Conservation (phyloP, 2,797 vertebrate genomes). For the Sebastes ruberrimus region DNA sequence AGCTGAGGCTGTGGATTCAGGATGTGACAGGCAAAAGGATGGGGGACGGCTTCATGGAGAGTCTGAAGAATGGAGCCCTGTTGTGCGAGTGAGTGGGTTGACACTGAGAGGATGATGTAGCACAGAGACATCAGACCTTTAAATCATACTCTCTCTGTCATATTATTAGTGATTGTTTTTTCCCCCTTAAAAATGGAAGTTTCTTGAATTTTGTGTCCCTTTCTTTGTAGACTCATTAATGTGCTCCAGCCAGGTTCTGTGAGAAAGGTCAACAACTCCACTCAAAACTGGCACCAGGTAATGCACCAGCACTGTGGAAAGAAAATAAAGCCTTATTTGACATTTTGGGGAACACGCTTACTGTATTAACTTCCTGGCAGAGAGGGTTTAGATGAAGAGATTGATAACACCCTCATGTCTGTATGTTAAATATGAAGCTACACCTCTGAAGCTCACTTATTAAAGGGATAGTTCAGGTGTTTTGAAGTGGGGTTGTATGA, state of each 20-base stretch:
- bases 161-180: no score
- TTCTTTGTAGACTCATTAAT: constrained; percentile 90
- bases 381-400: background rate
- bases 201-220: background rate
- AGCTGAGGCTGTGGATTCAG: constrained; percentile 91
- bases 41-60: constrained; percentile 91
- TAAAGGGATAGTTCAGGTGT: no score
- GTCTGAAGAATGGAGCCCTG: constrained; percentile 91
- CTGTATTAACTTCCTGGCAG: background rate
- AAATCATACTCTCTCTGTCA: background rate
- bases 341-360: background rate
- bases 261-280: constrained; percentile 89
- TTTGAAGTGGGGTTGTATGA: no score
- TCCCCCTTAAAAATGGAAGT: background rate
- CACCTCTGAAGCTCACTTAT: no score
- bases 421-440: no score
- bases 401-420: background rate
- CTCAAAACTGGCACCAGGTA: constrained; percentile 94
- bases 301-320: background rate
- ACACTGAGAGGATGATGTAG: background rate
- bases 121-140: background rate
- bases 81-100: constrained; percentile 90
- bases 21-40: constrained; percentile 86
- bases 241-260: constrained; percentile 92
- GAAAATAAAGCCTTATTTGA: background rate